Evolutionary conservation across 2,888 invertebrate genomes (phyloP).

Genomic region (Holacanthella duospinosa): DNA sequence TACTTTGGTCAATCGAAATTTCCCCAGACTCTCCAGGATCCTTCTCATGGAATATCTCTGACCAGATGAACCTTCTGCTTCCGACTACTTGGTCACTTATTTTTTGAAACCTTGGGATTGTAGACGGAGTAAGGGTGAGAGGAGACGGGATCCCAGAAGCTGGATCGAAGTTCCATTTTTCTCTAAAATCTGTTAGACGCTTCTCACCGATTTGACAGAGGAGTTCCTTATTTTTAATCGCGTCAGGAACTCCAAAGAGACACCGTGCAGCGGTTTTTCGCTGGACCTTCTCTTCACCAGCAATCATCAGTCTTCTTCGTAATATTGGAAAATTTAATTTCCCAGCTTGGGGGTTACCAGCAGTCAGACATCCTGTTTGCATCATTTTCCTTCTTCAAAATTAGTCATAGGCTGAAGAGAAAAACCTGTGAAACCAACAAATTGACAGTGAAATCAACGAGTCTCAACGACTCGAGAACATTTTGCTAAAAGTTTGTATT

Average conservation of each 20-base stretch:
- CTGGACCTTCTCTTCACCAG: neutral
- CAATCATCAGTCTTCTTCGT: neutral
- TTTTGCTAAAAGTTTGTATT: too few species aligned
- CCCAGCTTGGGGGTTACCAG: neutral
- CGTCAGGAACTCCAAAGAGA: conserved; percentile 20
- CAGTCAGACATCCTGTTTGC: neutral
- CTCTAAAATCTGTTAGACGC: conserved; percentile 15
- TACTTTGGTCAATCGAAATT: too few species aligned
- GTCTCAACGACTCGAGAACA: too few species aligned
- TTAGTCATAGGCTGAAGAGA: too few species aligned
- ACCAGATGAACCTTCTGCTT: too few species aligned
- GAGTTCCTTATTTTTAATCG: conserved; percentile 11
- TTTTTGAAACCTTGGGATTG: too few species aligned
- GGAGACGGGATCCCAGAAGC: conserved; percentile 17
- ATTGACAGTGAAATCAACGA: too few species aligned
- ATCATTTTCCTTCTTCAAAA: neutral
- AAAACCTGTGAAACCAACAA: too few species aligned
- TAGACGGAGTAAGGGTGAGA: too few species aligned
- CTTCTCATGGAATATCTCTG: too few species aligned
- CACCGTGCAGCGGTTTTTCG: conserved; percentile 9
- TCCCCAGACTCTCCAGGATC: too few species aligned
- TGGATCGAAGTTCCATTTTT: conserved; percentile 19
- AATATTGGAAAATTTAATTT: neutral
- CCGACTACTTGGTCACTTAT: too few species aligned
- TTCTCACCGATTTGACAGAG: conserved; percentile 15